Evolutionary conservation across 64 coral and sea anemone genomes (phyloP), one percentile per base, ranked within the genome.

Genomic region (Montipora cactus): DNA sequence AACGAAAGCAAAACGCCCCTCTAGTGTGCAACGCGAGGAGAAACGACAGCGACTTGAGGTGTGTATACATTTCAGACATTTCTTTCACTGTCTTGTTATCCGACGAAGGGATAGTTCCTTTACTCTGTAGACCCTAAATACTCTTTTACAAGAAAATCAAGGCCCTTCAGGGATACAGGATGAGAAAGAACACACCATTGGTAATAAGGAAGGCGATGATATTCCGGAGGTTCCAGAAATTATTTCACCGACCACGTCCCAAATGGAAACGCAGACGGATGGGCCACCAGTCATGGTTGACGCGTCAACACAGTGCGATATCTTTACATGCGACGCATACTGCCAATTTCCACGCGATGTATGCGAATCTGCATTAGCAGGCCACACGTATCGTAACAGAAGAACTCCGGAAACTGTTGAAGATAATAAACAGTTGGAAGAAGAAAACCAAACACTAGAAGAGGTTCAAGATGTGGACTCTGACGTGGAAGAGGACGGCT

Each of bases 21-120:
- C 84, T 1, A 93, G 92, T 61, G 74, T 70, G 10, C 52, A 55
- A 59, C 59, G 92, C 0, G 64, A 59, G 49, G 55, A 88, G 49
- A 93, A 93, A 51, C 64, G 73, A 93, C 49, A 87, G 87, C 51
- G 80, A 5, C 10, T 47, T 8, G 74, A 80, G 75, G 91, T 87
- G 19, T 79, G 81, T 79, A 50, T 16, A 8, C 4, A 11, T 78
- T 2, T 81, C 44, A 28, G 25, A 28, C 18, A 71, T 72, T 52
- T 47, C 25, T 18, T 23, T 79, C 59, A 73, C 37, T 16, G 8
- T 8, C 19, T 19, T n/a, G 25, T 28, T 28, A 28, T 28, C 25
- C 71, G 2, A 28, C 0, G 15, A 28, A 28, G 25, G 25, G 25
- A 28, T 28, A 28, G 25, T 53, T 53, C 9, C 5, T 53, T 53